A percentile compares a stretch with the other conserved stretches of the same genome.
phyloP scores from a whole-genome alignment of 2,113 vertebrate genomes.

The Pluvialis apricaria region DNA sequence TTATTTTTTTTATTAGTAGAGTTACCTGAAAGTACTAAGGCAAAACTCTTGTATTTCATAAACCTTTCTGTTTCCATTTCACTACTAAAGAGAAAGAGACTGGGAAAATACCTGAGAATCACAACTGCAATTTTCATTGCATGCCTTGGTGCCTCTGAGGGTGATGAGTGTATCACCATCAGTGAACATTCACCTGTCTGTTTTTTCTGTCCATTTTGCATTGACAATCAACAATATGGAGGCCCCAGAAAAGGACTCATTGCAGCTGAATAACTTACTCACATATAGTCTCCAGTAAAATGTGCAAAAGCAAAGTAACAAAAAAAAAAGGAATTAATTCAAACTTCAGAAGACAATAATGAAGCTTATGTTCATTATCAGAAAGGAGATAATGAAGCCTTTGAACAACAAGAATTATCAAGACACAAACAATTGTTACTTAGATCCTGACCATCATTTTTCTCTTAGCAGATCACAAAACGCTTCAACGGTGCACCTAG shows the following conservation, averaged over 20 bases:
- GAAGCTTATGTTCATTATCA: not conserved
- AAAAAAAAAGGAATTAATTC: not conserved
- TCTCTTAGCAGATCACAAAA: not conserved
- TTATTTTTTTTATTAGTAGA: not conserved
- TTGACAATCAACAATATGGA: not conserved
- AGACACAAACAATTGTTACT: not conserved
- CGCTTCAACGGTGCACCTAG: not conserved
- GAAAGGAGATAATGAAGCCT: not conserved
- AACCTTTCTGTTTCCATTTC: not conserved
- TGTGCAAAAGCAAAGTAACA: not conserved
- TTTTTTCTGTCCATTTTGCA: not conserved
- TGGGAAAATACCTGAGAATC: not conserved
- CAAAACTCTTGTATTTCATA: not conserved
- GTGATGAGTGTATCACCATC: not conserved
- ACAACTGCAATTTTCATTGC: not conserved
- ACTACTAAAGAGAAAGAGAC: not conserved
- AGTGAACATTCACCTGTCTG: not conserved
- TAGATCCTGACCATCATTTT: not conserved
- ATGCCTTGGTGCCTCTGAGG: not conserved
- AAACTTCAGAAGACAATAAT: not conserved
- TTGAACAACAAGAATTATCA: not conserved
- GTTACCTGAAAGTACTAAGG: not conserved
- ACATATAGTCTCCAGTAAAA: not conserved
- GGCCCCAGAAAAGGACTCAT: not conserved
- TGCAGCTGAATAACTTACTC: not conserved